Evolutionary conservation across 2,797 vertebrate genomes (phyloP).

Genomic region (Eospalax fontanierii): DNA sequence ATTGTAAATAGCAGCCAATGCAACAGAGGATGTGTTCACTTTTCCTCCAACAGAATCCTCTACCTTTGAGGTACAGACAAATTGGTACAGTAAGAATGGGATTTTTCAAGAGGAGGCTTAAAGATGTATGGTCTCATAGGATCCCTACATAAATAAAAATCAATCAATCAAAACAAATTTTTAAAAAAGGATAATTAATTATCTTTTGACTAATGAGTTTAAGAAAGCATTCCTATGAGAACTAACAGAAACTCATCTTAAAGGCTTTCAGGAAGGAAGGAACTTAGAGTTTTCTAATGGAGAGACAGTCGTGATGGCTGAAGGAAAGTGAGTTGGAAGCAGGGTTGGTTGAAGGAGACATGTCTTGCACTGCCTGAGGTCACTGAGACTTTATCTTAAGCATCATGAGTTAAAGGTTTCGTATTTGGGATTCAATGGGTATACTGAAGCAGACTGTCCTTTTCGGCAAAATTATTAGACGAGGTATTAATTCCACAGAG

Average conservation of each 20-base stretch:
- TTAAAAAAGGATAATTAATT: not conserved
- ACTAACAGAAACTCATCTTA: not conserved
- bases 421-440: not conserved
- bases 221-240: not conserved
- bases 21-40: slow-evolving; percentile 90
- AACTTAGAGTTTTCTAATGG: not conserved
- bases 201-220: not conserved
- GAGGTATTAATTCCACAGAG: not conserved
- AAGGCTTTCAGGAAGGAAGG: not conserved
- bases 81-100: not conserved
- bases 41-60: slow-evolving; percentile 92
- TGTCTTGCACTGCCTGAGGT: not conserved
- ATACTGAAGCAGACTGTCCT: not conserved
- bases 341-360: not conserved
- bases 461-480: not conserved
- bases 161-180: too few relatives aligned
- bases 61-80: slow-evolving; percentile 78
- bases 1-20: slow-evolving; percentile 75
- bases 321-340: not conserved
- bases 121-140: not conserved
- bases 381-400: not conserved
- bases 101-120: not conserved
- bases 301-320: not conserved
- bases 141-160: not conserved
- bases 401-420: not conserved